Conservation (phyloP, 2,113 vertebrate genomes). For the Phyllostomus hastatus region DNA sequence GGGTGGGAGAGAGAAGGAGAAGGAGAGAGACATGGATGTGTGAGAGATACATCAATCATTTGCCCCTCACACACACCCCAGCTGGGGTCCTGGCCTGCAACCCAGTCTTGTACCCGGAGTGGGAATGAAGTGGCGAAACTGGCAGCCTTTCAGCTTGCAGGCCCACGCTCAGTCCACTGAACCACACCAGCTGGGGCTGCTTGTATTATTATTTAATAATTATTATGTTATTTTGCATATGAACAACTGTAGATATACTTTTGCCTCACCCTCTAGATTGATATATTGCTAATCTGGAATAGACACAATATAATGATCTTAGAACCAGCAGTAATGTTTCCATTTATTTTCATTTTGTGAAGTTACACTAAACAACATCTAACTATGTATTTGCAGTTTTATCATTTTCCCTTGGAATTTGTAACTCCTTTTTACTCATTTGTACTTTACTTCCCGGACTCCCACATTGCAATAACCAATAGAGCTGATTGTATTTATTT, state of each 20-base stretch:
- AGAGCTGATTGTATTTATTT: slow-evolving; percentile 36
- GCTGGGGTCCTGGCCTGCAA: no score
- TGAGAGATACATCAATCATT: no score
- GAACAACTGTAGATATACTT: not conserved
- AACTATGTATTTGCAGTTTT: not conserved
- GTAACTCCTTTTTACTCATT: not conserved
- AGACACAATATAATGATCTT: not conserved
- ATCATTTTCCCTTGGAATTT: not conserved
- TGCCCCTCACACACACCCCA: no score
- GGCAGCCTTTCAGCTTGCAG: no score
- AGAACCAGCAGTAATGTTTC: not conserved
- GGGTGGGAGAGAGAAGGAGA: no score
- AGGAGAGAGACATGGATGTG: no score
- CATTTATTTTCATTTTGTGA: slow-evolving; percentile 14
- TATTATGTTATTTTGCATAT: not conserved
- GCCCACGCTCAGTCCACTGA: no score
- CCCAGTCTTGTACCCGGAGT: no score
- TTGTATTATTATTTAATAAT: not conserved
- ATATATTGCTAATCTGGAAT: not conserved
- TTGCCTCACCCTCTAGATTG: not conserved
- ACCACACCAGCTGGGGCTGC: no score
- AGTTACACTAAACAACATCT: not conserved
- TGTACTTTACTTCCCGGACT: not conserved
- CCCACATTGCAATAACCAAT: not conserved
- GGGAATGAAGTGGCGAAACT: no score